phyloP scores from a whole-genome alignment of 2,113 vertebrate genomes.

The Crotalus tigris region DNA sequence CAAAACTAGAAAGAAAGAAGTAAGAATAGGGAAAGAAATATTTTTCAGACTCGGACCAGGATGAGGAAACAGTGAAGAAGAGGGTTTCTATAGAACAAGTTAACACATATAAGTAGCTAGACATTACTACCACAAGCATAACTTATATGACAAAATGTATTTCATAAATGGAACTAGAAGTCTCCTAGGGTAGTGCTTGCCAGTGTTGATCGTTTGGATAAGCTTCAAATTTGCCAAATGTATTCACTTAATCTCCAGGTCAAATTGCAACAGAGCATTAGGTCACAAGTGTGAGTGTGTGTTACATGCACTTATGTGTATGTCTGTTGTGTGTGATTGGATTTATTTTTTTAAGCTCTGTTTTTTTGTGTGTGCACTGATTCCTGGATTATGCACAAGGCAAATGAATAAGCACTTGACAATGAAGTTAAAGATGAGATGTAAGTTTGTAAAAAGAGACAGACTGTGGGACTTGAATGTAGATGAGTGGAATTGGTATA shows the following conservation, averaged over 20 bases:
- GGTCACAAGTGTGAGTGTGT: background rate
- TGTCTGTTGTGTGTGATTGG: slow-evolving; percentile 23
- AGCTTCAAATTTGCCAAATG: background rate
- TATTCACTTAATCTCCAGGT: background rate
- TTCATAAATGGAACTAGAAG: background rate
- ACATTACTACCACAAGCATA: rapidly evolving
- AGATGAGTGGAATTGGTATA: background rate
- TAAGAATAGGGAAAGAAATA: background rate
- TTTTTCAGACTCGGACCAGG: background rate
- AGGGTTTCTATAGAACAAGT: rapidly evolving
- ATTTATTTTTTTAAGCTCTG: slow-evolving; percentile 25
- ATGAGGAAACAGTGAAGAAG: background rate
- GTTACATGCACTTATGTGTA: background rate
- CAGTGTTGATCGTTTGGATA: rapidly evolving
- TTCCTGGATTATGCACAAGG: slow-evolving; percentile 17
- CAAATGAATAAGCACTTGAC: slow-evolving; percentile 35
- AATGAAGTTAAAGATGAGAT: slow-evolving; percentile 23
- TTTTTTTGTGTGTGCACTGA: slow-evolving; percentile 55
- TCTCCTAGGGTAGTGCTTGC: rapidly evolving
- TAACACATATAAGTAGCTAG: background rate
- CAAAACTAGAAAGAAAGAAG: background rate
- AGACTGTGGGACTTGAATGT: background rate
- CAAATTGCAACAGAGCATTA: slow-evolving; percentile 10
- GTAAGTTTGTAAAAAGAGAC: background rate
- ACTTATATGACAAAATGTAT: rapidly evolving